Conservation (phyloP, 2,797 vertebrate species). For the Coregonus suidteri region DNA sequence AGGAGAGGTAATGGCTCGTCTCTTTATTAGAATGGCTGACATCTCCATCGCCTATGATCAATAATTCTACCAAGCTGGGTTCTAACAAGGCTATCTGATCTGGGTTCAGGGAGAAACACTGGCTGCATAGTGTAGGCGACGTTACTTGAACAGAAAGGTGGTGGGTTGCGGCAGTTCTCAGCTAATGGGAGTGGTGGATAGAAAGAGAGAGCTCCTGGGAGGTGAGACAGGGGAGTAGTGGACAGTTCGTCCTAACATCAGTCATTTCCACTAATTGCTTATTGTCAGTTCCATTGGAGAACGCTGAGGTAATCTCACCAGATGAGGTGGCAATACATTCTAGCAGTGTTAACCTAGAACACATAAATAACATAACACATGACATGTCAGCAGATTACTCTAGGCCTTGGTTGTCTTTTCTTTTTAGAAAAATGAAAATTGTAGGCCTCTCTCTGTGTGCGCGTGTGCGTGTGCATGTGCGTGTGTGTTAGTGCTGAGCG, state of each 20-base stretch:
- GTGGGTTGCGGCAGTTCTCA: conserved; percentile 36
- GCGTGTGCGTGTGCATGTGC: neutral
- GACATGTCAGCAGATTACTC: neutral
- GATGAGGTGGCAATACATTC: neutral
- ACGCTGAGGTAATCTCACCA: neutral
- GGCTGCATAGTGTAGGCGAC: conserved; percentile 37
- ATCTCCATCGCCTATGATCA: conserved; percentile 48
- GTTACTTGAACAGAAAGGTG: conserved; percentile 56
- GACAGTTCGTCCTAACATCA: too few relatives aligned
- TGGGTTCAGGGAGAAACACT: conserved; percentile 12
- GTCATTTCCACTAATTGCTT: too few relatives aligned
- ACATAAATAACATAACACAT: neutral
- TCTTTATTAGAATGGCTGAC: conserved; percentile 57
- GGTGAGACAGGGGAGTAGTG: neutral
- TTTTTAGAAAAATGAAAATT: too few relatives aligned
- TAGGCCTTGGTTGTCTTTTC: too few relatives aligned
- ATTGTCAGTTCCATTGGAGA: neutral
- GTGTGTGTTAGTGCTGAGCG: too few relatives aligned
- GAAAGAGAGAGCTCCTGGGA: neutral
- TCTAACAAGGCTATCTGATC: conserved; percentile 56
- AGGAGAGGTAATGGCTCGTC: conserved; percentile 43
- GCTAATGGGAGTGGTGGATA: conserved; percentile 48
- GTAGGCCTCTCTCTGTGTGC: too few relatives aligned
- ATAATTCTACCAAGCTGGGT: conserved; percentile 55
- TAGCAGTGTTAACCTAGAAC: neutral